These are phyloP conservation scores for Drosophila peninsularis DNA, from an alignment of 2,888 invertebrate genomes.

Conservation along the genomic window DNA sequence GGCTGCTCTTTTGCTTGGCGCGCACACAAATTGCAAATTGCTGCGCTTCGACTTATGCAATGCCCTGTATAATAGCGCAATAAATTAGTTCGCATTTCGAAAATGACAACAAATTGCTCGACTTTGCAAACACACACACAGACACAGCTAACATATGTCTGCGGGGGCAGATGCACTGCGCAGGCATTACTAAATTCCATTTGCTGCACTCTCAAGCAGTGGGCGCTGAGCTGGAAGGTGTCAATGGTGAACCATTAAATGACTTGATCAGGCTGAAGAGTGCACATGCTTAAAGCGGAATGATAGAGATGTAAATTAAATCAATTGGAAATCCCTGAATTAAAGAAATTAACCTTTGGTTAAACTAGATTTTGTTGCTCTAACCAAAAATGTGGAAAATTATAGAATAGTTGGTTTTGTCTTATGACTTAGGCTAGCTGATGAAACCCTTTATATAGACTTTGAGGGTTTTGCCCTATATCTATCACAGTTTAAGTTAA, in stretches of 20 bases:
- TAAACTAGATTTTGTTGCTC: too few relatives aligned
- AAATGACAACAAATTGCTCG: constrained; percentile 77
- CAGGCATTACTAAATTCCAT: constrained; percentile 46
- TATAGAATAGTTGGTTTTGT: too few relatives aligned
- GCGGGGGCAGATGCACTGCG: constrained; percentile 37
- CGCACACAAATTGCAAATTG: constrained; percentile 67
- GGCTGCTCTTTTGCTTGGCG: constrained; percentile 36
- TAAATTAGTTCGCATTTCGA: constrained; percentile 79
- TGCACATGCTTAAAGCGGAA: neutral
- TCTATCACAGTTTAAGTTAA: too few relatives aligned
- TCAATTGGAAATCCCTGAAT: too few relatives aligned
- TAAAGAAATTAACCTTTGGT: too few relatives aligned
- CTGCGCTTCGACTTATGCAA: constrained; percentile 77
- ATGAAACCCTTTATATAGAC: too few relatives aligned
- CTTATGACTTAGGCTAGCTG: too few relatives aligned
- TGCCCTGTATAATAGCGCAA: constrained; percentile 70
- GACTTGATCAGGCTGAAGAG: constrained; percentile 6
- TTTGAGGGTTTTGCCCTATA: too few relatives aligned
- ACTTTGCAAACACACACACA: constrained; percentile 22
- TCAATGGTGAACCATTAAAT: constrained; percentile 46
- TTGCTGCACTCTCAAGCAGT: constrained; percentile 13
- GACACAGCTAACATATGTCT: constrained; percentile 12
- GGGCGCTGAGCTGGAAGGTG: constrained; percentile 49
- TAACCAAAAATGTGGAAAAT: too few relatives aligned
- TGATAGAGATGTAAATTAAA: too few relatives aligned